A percentile compares a stretch with the other conserved stretches of the same genome.
These are phyloP conservation scores for Lepas anatifera DNA, from an alignment of 2,888 invertebrate species.

Conservation along the genomic window DNA sequence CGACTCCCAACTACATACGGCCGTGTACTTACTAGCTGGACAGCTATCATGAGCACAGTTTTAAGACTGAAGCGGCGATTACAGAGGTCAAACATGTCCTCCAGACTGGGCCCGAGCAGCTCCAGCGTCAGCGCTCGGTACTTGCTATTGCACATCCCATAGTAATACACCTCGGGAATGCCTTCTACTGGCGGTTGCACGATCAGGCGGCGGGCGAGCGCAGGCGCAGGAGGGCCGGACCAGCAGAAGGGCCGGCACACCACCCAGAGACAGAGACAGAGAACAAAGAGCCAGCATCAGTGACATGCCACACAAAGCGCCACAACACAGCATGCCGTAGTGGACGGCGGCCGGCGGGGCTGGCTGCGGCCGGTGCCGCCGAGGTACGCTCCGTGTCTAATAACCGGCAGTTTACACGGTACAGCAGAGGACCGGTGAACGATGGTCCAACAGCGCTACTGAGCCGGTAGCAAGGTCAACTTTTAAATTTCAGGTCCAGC, in stretches of 20 bases:
- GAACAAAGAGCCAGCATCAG: neutral
- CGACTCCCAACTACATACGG: no score
- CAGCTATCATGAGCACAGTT: conserved; percentile 95
- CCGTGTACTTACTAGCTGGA: conserved; percentile 61
- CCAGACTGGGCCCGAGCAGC: conserved; percentile 87
- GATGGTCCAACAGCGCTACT: no score
- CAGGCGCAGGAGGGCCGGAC: no score
- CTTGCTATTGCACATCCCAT: conserved; percentile 93
- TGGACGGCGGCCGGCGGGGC: neutral
- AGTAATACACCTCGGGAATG: conserved; percentile 98
- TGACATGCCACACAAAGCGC: conserved; percentile 1
- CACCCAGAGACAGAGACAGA: neutral
- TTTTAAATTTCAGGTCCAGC: no score
- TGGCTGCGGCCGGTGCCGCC: neutral
- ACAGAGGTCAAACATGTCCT: conserved; percentile 98
- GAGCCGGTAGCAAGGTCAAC: no score
- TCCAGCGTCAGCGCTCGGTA: conserved; percentile 97
- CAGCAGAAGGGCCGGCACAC: no score
- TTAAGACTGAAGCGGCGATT: conserved; percentile 94
- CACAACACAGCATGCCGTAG: neutral
- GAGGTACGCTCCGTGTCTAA: no score
- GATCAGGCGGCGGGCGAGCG: neutral
- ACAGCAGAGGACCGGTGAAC: no score
- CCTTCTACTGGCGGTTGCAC: conserved; percentile 52
- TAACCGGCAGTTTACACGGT: no score